Evolutionary conservation across 2,888 invertebrate genomes (phyloP).

Genomic region (Perizoma affinitatum): DNA sequence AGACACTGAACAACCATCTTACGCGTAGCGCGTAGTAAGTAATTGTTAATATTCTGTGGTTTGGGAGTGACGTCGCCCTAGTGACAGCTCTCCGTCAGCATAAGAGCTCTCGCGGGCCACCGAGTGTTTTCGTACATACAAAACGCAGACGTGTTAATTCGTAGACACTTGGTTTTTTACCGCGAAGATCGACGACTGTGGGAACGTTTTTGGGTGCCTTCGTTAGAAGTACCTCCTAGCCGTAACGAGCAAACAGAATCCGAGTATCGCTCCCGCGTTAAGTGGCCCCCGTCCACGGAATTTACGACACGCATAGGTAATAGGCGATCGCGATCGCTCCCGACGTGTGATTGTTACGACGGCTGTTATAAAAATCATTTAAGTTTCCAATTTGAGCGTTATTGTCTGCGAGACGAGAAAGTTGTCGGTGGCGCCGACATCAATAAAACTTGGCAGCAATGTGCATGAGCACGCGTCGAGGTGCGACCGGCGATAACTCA

Average conservation of each 20-base stretch:
- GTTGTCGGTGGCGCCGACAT: constrained; percentile 80
- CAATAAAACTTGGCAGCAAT: constrained; percentile 72
- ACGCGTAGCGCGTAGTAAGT: constrained; percentile 56
- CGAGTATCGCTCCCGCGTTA: constrained; percentile 76
- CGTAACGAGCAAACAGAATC: constrained; percentile 81
- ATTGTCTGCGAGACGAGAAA: constrained; percentile 81
- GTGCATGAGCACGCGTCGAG: constrained; percentile 66
- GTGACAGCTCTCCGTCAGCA: constrained; percentile 77
- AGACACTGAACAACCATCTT: constrained; percentile 72
- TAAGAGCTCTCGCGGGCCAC: constrained; percentile 75
- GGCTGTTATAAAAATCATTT: constrained; percentile 76
- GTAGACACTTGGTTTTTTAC: constrained; percentile 81
- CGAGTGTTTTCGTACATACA: constrained; percentile 82
- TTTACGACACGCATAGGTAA: constrained; percentile 69
- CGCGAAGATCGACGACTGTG: constrained; percentile 81
- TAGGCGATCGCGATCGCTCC: constrained; percentile 65
- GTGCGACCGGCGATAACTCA: constrained; percentile 58
- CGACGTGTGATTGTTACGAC: constrained; percentile 56
- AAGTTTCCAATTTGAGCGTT: constrained; percentile 78
- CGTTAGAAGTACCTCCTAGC: constrained; percentile 78
- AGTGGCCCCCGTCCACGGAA: constrained; percentile 72
- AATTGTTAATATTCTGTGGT: constrained; percentile 36
- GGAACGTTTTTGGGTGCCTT: constrained; percentile 80
- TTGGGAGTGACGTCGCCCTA: constrained; percentile 44
- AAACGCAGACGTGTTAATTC: constrained; percentile 82